Base-by-base conservation (phyloP, 2,888 invertebrate genomes). In the Leucophora obtusa region DNA sequence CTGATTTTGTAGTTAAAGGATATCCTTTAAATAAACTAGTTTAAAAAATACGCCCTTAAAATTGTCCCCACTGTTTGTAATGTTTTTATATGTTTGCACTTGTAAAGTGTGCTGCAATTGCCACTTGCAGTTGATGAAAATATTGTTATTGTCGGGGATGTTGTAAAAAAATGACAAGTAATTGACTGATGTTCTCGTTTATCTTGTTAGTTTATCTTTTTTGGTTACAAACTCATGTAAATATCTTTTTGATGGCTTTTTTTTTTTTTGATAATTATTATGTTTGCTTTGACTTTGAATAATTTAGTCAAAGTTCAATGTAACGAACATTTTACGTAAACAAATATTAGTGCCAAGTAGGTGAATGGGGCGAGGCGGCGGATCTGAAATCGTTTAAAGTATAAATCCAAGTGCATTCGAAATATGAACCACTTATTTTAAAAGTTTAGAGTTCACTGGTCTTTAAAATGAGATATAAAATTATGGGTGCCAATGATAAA, bases 61-160 rank as follows among this genome's bases (percentile, higher is more conserved):
- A 7, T 28, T 28, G 6, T 28, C 28, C 28, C 6, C 28, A 28
- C 6, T 28, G 28, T 28, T 28, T 28, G 5, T 28, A 7, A 28
- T 28, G 28, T 28, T 28, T 28, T 6, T n/a, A 6, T 2, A 33
- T 75, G 60, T 53, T 18, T 59, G 35, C 28, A 43, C 43, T 47
- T 47, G n/a, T 47, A n/a, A 47, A 11, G 53, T 58, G 70, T 58
- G 70, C 33, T 53, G 59, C 70, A 76, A 70, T 76, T 76, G 76
- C 62, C 70, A 76, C 63, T 76, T 77, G 53, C 65, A 70, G 65
- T 53, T 77, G 63, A 56, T 76, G 56, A 58, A 56, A 56, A 62
- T 14, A 43, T n/a, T 47, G 11, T 47, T 47, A 47, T 47, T 1
- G 43, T 47, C 7, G 28, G 28, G 28, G 28, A 28, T 47, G 43